These are phyloP conservation scores for Drosophila fungiperda DNA, from an alignment of 2,888 invertebrate genomes.

Conservation along the genomic window DNA sequence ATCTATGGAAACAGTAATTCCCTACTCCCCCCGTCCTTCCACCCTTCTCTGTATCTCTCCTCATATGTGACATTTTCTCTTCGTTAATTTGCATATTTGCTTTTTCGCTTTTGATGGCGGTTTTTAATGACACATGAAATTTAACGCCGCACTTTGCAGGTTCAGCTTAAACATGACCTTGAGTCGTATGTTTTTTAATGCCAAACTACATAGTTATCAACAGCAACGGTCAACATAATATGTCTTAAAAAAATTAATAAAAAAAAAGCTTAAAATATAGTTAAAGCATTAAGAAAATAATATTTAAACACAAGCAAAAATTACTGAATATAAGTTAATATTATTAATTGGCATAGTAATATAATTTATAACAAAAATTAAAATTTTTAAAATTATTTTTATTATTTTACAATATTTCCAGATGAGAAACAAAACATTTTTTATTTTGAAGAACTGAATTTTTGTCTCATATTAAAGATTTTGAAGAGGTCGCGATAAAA, in stretches of 20 bases:
- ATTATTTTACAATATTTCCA: too few relatives aligned
- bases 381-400: fast-evolving
- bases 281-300: fast-evolving
- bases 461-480: too few relatives aligned
- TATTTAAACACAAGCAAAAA: neutral
- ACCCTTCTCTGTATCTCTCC: conserved; percentile 1
- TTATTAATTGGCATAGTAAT: neutral
- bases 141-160: conserved; percentile 47
- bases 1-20: conserved; percentile 22
- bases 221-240: neutral
- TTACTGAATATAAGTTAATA: neutral
- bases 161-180: conserved; percentile 51
- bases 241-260: neutral
- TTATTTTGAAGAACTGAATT: too few relatives aligned
- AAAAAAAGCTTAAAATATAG: neutral
- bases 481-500: too few relatives aligned
- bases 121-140: conserved; percentile 69
- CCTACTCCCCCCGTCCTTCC: neutral
- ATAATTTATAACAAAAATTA: neutral
- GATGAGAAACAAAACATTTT: too few relatives aligned
- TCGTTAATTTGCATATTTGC: conserved; percentile 45
- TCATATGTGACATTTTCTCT: conserved; percentile 3
- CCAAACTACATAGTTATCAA: neutral
- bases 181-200: conserved; percentile 31
- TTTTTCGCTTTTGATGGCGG: conserved; percentile 47